These are phyloP conservation scores for Luperina testacea DNA, from an alignment of 2,888 invertebrate species.

Conservation along the genomic window DNA sequence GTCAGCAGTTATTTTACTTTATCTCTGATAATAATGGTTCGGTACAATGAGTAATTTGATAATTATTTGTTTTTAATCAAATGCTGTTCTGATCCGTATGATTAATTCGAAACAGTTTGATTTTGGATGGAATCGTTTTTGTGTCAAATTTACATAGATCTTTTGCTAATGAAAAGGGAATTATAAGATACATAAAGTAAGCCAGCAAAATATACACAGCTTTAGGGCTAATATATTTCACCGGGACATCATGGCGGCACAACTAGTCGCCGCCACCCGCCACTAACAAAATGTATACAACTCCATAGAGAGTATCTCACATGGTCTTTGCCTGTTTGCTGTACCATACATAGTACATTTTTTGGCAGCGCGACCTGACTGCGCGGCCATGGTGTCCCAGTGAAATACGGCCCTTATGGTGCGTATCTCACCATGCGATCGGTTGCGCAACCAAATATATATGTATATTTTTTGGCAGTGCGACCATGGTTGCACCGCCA, in stretches of 20 bases:
- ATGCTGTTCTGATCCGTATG: background rate
- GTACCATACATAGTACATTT: too few relatives aligned
- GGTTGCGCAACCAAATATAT: background rate
- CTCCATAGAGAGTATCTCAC: too few relatives aligned
- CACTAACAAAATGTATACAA: too few relatives aligned
- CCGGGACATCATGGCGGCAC: too few relatives aligned
- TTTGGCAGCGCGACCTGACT: too few relatives aligned
- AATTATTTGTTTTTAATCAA: background rate
- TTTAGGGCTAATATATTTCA: too few relatives aligned
- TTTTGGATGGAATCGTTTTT: background rate
- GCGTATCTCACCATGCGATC: background rate
- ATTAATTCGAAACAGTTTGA: background rate
- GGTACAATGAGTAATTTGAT: slow-evolving; percentile 50
- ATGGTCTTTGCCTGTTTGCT: too few relatives aligned
- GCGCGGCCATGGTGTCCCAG: background rate
- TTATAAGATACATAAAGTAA: background rate
- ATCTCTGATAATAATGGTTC: slow-evolving; percentile 48
- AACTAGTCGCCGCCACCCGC: too few relatives aligned
- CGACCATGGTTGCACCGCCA: background rate
- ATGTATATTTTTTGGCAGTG: background rate
- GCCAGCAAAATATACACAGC: too few relatives aligned
- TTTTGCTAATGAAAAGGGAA: background rate
- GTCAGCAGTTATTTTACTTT: slow-evolving; percentile 32
- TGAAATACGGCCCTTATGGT: background rate
- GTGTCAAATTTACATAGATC: background rate